Evolutionary conservation across 2,797 vertebrate genomes (phyloP).

Genomic region (Brachymystax lenok): DNA sequence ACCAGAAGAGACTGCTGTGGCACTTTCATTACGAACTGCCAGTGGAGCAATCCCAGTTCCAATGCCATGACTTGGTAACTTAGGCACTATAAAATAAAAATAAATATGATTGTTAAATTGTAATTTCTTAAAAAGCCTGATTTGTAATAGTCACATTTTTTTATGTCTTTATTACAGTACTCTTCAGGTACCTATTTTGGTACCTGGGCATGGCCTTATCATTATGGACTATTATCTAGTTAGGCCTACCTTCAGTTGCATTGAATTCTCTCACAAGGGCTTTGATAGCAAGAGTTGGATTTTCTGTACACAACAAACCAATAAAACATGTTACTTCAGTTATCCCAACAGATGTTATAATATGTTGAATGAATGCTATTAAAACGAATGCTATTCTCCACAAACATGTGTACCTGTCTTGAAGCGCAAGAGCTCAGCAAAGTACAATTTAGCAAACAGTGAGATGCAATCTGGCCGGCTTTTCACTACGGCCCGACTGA

Average conservation of each 20-base stretch:
- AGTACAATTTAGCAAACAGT: slow-evolving; percentile 6
- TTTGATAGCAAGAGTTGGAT: background rate
- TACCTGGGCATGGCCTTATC: background rate
- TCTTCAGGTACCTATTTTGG: no score
- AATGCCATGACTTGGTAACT: background rate
- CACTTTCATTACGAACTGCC: background rate
- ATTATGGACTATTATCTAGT: background rate
- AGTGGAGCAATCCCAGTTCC: background rate
- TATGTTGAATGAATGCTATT: no score
- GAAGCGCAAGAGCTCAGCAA: slow-evolving; percentile 12
- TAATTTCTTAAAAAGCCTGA: background rate
- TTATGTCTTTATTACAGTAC: no score
- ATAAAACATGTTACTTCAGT: background rate
- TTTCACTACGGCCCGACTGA: slow-evolving; percentile 6
- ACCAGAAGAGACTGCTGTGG: background rate
- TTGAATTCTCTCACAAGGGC: background rate
- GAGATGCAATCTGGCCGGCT: slow-evolving; percentile 5
- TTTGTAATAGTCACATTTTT: background rate
- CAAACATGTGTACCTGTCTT: background rate
- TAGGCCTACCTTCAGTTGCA: background rate
- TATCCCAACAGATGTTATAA: background rate
- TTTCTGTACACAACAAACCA: background rate
- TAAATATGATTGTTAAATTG: background rate
- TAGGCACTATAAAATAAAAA: background rate
- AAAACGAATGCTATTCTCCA: background rate